phyloP scores from a whole-genome alignment of 1,140 invertebrate genomes.

The Druon quercuslanigerum region DNA sequence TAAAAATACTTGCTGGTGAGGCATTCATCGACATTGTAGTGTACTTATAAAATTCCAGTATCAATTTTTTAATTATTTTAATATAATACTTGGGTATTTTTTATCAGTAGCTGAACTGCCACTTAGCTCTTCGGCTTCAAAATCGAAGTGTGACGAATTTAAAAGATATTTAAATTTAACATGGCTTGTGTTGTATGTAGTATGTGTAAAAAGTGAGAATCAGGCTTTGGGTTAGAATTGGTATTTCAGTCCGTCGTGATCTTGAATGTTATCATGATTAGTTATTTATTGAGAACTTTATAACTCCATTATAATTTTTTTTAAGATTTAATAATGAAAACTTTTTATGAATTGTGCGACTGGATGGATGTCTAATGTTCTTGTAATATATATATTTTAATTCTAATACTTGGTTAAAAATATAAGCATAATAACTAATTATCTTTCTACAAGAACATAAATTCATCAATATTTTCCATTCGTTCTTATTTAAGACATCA shows the following conservation, averaged over 20 bases:
- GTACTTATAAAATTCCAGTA: background rate
- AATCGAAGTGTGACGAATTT: background rate
- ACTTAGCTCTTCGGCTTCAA: background rate
- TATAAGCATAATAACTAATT: too few relatives aligned
- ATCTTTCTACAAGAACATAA: too few relatives aligned
- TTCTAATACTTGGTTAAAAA: too few relatives aligned
- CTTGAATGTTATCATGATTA: slow-evolving; percentile 16
- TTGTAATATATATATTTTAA: too few relatives aligned
- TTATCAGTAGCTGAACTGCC: background rate
- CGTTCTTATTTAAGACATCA: too few relatives aligned
- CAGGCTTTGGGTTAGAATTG: background rate
- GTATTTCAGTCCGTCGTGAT: background rate
- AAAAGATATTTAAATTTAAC: slow-evolving; percentile 19
- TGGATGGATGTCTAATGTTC: too few relatives aligned
- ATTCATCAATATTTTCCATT: too few relatives aligned
- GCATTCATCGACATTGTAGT: background rate
- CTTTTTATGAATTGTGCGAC: too few relatives aligned
- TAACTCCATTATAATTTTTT: background rate
- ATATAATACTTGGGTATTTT: background rate
- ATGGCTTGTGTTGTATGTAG: background rate
- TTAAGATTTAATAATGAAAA: background rate
- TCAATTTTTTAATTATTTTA: background rate
- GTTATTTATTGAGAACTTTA: background rate
- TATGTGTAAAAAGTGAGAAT: slow-evolving; percentile 20
- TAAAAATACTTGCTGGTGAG: background rate